Conservation (phyloP, 2,113 vertebrate species). For the Donacobius atricapilla region DNA sequence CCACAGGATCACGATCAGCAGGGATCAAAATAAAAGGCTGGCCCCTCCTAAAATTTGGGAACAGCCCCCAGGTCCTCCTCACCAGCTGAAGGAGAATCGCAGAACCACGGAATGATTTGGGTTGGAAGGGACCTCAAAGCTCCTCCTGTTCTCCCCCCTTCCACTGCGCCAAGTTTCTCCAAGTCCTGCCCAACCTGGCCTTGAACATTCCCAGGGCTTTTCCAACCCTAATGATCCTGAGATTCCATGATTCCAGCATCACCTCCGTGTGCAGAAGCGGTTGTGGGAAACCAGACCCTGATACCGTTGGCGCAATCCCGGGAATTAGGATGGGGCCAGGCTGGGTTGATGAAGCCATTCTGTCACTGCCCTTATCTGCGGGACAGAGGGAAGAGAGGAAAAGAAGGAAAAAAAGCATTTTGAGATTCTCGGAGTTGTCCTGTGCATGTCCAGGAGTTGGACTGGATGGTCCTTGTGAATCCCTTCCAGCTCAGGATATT, state of each 20-base stretch:
- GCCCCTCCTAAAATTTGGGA: not conserved
- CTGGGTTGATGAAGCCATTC: not conserved
- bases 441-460: not conserved
- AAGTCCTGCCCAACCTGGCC: not conserved
- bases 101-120: not conserved
- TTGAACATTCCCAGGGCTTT: not conserved
- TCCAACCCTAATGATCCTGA: not conserved
- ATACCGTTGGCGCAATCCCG: rapidly evolving
- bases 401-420: not conserved
- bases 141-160: not conserved
- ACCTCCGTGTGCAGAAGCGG: rapidly evolving
- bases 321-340: not conserved
- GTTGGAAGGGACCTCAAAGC: not conserved
- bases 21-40: too few relatives aligned
- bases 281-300: not conserved
- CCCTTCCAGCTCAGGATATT: not conserved
- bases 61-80: not conserved
- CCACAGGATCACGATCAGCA: not conserved
- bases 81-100: too few relatives aligned
- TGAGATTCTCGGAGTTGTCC: not conserved
- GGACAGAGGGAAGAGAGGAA: not conserved
- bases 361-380: too few relatives aligned
- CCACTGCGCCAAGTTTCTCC: not conserved
- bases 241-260: not conserved
- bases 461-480: too few relatives aligned